Percentiles rank a stretch among this genome's conserved stretches.
phyloP scores from a whole-genome alignment of 2,113 vertebrate species.

The Tricholaema leucomelas region DNA sequence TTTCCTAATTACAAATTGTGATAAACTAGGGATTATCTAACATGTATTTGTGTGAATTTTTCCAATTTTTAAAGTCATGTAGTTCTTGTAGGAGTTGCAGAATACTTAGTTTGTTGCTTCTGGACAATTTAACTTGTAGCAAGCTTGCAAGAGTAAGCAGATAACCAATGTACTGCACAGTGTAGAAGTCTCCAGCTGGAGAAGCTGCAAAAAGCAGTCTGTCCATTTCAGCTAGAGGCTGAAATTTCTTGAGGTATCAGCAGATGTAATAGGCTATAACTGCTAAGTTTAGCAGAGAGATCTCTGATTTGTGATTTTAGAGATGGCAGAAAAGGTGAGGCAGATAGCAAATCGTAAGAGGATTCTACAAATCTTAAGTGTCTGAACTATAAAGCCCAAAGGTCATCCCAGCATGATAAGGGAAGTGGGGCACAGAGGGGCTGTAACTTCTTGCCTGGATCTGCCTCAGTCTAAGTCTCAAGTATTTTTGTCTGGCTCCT shows the following conservation, averaged over 20 bases:
- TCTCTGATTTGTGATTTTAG: not conserved
- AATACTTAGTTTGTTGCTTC: not conserved
- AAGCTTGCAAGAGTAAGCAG: not conserved
- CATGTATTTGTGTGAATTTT: not conserved
- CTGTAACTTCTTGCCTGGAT: not conserved
- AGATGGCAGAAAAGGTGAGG: not conserved
- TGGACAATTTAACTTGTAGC: not conserved
- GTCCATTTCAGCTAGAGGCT: not conserved
- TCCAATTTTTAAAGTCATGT: fast-evolving
- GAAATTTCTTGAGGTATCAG: not conserved
- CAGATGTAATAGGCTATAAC: not conserved
- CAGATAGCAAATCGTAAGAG: not conserved
- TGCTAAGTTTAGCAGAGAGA: not conserved
- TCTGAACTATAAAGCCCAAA: not conserved
- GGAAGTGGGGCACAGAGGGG: not conserved
- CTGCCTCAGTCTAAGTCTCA: not conserved
- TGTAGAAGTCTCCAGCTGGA: not conserved
- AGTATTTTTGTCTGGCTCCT: not conserved
- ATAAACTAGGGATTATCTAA: not conserved
- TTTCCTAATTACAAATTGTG: not conserved
- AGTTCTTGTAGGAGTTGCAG: not conserved
- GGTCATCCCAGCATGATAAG: fast-evolving
- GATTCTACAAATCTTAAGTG: not conserved
- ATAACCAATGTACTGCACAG: not conserved
- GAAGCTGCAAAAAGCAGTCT: not conserved